Evolutionary conservation across 2,888 invertebrate species (phyloP).

Genomic region (Branchipolynoe longqiensis): DNA sequence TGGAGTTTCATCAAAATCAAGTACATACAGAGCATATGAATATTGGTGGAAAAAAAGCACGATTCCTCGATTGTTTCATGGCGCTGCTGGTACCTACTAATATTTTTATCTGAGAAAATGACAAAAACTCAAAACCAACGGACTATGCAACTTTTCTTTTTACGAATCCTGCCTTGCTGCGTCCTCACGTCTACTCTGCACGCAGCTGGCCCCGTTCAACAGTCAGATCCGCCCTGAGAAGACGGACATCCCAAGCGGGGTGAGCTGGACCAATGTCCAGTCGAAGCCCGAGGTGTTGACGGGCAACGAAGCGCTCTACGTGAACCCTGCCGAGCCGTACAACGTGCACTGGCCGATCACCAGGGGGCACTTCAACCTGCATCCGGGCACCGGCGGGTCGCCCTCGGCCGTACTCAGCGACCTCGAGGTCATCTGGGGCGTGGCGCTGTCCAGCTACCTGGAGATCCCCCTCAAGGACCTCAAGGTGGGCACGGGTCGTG

Average conservation of each 20-base stretch:
- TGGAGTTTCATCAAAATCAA: too few relatives aligned
- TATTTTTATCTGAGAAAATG: too few relatives aligned
- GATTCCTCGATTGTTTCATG: too few relatives aligned
- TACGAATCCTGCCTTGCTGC: too few relatives aligned
- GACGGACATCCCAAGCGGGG: conserved; percentile 81
- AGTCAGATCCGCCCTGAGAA: conserved; percentile 88
- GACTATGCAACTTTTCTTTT: too few relatives aligned
- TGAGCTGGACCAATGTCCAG: conserved; percentile 79
- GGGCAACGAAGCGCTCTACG: conserved; percentile 88
- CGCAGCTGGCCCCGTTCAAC: conserved; percentile 88
- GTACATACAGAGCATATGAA: too few relatives aligned
- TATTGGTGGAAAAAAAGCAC: too few relatives aligned
- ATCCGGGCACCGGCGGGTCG: conserved; percentile 92
- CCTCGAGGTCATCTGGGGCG: conserved; percentile 93
- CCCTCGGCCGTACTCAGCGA: conserved; percentile 91
- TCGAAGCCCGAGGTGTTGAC: conserved; percentile 84
- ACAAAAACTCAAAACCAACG: too few relatives aligned
- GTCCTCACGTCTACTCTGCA: too few relatives aligned
- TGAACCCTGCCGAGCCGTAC: conserved; percentile 84
- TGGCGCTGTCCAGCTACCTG: conserved; percentile 89
- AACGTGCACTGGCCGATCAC: conserved; percentile 95
- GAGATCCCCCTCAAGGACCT: conserved; percentile 86
- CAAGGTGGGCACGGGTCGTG: too few relatives aligned
- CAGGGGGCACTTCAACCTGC: conserved; percentile 93
- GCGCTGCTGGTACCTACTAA: too few relatives aligned